Evolutionary conservation across 2,888 invertebrate genomes (phyloP).

Genomic region (Rhagonycha lutea): DNA sequence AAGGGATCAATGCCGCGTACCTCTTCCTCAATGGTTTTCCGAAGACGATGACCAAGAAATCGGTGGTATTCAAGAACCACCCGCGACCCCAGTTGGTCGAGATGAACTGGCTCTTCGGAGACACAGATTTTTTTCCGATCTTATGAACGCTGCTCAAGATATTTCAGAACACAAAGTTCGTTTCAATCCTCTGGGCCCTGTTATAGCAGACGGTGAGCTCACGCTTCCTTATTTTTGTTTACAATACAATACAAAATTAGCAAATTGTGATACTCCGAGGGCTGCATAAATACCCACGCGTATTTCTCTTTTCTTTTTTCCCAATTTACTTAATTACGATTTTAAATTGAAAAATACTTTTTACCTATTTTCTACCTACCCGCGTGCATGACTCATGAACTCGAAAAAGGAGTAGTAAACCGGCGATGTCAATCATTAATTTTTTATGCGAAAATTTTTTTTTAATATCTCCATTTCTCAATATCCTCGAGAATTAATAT

Average conservation of each 20-base stretch:
- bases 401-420: too few species aligned
- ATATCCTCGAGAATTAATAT: background rate
- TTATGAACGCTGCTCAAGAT: conserved; percentile 73
- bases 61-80: conserved; percentile 67
- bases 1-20: conserved; percentile 45
- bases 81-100: conserved; percentile 77
- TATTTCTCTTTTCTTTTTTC: too few species aligned
- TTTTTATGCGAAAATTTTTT: background rate
- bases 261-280: too few species aligned
- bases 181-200: conserved; percentile 73
- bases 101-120: conserved; percentile 77
- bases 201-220: conserved; percentile 64
- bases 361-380: too few species aligned
- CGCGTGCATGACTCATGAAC: too few species aligned
- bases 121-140: conserved; percentile 78
- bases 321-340: too few species aligned
- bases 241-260: too few species aligned
- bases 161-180: conserved; percentile 76
- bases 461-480: background rate
- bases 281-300: too few species aligned
- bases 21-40: conserved; percentile 57
- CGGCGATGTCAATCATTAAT: too few species aligned
- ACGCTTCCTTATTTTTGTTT: background rate
- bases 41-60: conserved; percentile 49
- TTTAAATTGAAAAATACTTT: too few species aligned